These are phyloP conservation scores for Cyrtorhinus lividipennis DNA, from an alignment of 1,140 invertebrate species.

Conservation along the genomic window DNA sequence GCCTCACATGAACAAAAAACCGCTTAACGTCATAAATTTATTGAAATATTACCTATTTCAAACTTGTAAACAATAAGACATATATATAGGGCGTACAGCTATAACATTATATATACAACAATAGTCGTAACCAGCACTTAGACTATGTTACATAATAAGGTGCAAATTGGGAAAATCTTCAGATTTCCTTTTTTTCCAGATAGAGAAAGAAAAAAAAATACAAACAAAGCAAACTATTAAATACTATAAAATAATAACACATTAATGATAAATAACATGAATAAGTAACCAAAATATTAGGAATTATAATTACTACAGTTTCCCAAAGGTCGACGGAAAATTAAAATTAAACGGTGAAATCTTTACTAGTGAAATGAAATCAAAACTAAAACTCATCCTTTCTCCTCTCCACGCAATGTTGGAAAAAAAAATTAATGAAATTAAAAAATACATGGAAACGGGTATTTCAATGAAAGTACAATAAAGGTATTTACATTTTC, in stretches of 20 bases:
- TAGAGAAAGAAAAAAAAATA: background rate
- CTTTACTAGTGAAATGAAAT: no score
- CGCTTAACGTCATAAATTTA: slow-evolving; percentile 21
- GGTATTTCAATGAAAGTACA: slow-evolving; percentile 17
- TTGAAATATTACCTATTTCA: slow-evolving; percentile 22
- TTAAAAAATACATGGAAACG: background rate
- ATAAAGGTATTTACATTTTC: slow-evolving; percentile 20
- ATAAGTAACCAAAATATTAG: background rate
- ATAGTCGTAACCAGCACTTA: slow-evolving; percentile 19
- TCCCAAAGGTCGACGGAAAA: no score
- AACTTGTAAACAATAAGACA: slow-evolving; percentile 22
- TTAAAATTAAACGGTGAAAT: no score
- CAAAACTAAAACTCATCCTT: no score
- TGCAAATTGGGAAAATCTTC: background rate
- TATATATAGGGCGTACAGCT: slow-evolving; percentile 18
- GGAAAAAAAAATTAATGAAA: background rate
- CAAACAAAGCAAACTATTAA: slow-evolving; percentile 1
- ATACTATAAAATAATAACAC: slow-evolving; percentile 5
- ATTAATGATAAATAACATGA: background rate
- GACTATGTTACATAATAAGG: slow-evolving; percentile 19
- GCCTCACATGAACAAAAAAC: no score
- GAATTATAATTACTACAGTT: background rate
- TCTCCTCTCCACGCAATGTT: no score
- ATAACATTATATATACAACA: slow-evolving; percentile 22
- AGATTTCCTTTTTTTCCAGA: background rate